Evolutionary conservation across 1,140 invertebrate genomes (phyloP).

Genomic region (Antheraea mylitta): DNA sequence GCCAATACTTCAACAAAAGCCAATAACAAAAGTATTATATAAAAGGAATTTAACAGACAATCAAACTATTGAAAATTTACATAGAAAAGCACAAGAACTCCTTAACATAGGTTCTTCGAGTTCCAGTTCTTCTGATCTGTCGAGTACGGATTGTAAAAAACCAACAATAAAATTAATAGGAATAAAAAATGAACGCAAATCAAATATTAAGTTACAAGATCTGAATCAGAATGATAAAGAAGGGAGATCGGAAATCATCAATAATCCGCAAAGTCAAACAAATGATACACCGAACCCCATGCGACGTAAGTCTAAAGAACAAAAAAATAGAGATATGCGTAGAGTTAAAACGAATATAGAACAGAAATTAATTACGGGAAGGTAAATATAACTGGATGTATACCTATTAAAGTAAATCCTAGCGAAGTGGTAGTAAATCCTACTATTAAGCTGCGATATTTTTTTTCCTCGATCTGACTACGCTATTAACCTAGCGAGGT

Average conservation of each 20-base stretch:
- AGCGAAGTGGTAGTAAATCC: no score
- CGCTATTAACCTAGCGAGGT: no score
- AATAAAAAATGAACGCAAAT: neutral
- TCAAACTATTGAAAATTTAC: slow-evolving; percentile 53
- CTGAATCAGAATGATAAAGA: slow-evolving; percentile 13
- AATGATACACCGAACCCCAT: neutral
- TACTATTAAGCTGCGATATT: no score
- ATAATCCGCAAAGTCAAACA: neutral
- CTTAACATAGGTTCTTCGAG: slow-evolving; percentile 51
- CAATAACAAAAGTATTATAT: neutral
- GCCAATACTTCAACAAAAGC: slow-evolving; percentile 2
- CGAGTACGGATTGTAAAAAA: slow-evolving; percentile 34
- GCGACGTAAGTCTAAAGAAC: neutral
- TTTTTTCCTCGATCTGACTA: no score
- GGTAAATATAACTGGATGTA: neutral
- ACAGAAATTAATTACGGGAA: neutral
- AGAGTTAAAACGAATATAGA: slow-evolving; percentile 14
- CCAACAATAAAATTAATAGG: slow-evolving; percentile 14
- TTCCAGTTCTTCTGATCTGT: slow-evolving; percentile 46
- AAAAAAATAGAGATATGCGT: neutral
- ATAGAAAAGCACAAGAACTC: slow-evolving; percentile 64
- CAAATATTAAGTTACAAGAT: neutral
- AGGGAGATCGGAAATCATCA: slow-evolving; percentile 1
- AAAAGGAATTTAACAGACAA: slow-evolving; percentile 26
- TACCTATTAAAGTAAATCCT: no score